Evolutionary conservation across 2,888 invertebrate genomes (phyloP).

Genomic region (Stenurella melanura): DNA sequence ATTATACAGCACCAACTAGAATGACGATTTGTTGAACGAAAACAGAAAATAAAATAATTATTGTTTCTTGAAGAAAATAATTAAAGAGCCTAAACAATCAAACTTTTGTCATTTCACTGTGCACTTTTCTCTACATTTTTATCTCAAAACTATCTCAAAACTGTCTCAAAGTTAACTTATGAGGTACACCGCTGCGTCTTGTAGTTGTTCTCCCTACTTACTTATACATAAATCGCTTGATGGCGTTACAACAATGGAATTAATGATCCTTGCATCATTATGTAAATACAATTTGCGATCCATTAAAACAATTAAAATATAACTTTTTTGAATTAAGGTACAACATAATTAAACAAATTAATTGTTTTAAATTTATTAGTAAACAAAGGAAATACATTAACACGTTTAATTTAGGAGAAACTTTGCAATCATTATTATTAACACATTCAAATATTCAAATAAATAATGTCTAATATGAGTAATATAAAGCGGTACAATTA

Average conservation of each 20-base stretch:
- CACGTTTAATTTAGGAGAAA: constrained; percentile 26
- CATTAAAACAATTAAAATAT: constrained; percentile 38
- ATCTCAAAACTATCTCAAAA: neutral
- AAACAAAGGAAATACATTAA: constrained; percentile 35
- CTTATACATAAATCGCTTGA: constrained; percentile 31
- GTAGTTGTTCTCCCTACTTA: constrained; percentile 5
- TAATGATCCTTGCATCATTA: constrained; percentile 44
- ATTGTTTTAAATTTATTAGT: constrained; percentile 26
- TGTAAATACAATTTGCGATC: constrained; percentile 39
- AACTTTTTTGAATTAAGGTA: constrained; percentile 27
- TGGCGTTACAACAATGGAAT: constrained; percentile 49
- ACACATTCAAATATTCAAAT: neutral
- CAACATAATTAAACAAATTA: constrained; percentile 41
- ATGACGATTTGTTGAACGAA: neutral
- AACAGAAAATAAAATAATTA: too few species aligned
- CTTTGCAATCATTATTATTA: constrained; percentile 18
- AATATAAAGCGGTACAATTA: neutral
- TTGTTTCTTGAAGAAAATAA: too few species aligned
- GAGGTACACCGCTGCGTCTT: constrained; percentile 15
- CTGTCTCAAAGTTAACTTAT: too few species aligned
- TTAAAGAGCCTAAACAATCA: too few species aligned
- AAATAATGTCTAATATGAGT: neutral
- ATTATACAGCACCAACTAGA: neutral
- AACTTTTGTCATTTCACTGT: too few species aligned
- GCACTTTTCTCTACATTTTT: too few species aligned